These are phyloP conservation scores for Polydesmus complanatus DNA, from an alignment of 2,888 invertebrate genomes.

Conservation along the genomic window DNA sequence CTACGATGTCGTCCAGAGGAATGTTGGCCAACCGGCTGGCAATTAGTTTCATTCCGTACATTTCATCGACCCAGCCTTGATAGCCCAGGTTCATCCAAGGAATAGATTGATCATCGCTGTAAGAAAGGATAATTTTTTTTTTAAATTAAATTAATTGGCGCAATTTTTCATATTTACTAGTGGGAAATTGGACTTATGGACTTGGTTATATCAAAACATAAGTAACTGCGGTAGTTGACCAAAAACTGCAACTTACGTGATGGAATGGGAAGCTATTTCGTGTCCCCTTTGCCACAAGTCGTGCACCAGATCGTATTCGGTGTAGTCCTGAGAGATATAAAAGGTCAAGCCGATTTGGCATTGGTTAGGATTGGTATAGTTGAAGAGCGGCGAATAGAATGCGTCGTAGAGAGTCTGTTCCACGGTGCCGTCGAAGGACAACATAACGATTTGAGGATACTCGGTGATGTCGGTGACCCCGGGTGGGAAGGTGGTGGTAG, in stretches of 20 bases:
- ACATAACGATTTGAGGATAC: constrained; percentile 25
- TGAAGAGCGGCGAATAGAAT: constrained; percentile 16
- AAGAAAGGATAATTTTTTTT: no score
- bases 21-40: constrained; percentile 23
- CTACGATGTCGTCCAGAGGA: constrained; percentile 25
- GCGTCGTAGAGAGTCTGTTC: constrained; percentile 15
- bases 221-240: no score
- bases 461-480: constrained; percentile 5
- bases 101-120: no score
- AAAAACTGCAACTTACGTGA: constrained; percentile 21
- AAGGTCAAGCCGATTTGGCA: constrained; percentile 19
- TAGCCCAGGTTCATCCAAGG: constrained; percentile 7
- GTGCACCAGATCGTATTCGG: constrained; percentile 18
- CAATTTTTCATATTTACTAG: no score
- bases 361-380: constrained; percentile 17
- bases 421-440: constrained; percentile 26
- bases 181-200: no score
- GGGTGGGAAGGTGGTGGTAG: constrained; percentile 27
- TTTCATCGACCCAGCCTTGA: constrained; percentile 24
- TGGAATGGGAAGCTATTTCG: constrained; percentile 23
- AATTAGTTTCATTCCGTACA: constrained; percentile 24
- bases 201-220: no score
- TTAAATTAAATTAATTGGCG: no score
- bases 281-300: constrained; percentile 19
- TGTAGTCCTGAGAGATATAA: constrained; percentile 19